These are phyloP conservation scores for Elegia similella DNA, from an alignment of 2,888 invertebrate genomes.

Conservation along the genomic window DNA sequence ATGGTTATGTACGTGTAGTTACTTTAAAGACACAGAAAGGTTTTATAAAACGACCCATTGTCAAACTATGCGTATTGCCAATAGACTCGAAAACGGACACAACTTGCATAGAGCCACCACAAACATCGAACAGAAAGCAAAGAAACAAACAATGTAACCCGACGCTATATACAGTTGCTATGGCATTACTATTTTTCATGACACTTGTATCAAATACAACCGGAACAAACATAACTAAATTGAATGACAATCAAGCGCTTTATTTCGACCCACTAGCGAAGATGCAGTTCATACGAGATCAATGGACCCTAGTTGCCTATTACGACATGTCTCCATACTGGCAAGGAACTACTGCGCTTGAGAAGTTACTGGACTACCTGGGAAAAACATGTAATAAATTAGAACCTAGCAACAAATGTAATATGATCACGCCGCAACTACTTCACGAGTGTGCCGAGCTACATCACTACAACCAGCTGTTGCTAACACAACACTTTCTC, in stretches of 20 bases:
- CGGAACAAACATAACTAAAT: background rate
- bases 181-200: constrained; percentile 11
- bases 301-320: constrained; percentile 21
- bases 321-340: constrained; percentile 18
- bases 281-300: constrained; percentile 19
- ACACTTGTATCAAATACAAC: background rate
- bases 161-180: background rate
- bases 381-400: constrained; percentile 9
- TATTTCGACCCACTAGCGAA: constrained; percentile 20
- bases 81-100: background rate
- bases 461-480: background rate
- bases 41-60: constrained; percentile 13
- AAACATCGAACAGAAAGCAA: background rate
- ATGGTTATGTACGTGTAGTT: no score
- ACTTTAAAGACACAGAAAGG: constrained; percentile 23
- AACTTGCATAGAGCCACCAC: background rate
- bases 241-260: constrained; percentile 10
- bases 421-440: constrained; percentile 17
- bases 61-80: background rate
- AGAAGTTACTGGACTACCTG: constrained; percentile 2
- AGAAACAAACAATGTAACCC: background rate
- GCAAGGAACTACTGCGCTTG: constrained; percentile 12
- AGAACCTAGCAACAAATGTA: background rate
- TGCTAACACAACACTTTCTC: constrained; percentile 4
- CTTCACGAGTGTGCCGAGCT: constrained; percentile 18